Conservation (phyloP, 2,888 invertebrate genomes). For the Dorcus parallelipipedus region DNA sequence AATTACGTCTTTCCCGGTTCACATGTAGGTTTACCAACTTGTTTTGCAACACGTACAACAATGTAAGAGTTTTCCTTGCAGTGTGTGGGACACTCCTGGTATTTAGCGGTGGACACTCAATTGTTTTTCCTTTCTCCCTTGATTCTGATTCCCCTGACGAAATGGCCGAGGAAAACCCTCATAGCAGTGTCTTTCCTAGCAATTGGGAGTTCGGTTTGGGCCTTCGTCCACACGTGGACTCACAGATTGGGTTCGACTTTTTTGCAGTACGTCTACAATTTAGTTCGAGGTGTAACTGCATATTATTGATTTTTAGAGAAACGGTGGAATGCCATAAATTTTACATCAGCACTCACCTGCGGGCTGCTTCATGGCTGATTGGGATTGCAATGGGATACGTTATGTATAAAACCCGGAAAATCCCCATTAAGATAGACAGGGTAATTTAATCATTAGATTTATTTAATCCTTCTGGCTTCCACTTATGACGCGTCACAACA, state of each 20-base stretch:
- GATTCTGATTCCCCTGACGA: slow-evolving; percentile 21
- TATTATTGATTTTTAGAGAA: slow-evolving; percentile 4
- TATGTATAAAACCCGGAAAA: slow-evolving; percentile 5
- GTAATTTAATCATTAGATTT: not conserved
- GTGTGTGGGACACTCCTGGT: slow-evolving; percentile 58
- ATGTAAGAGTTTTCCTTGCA: slow-evolving; percentile 6
- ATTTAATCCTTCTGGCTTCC: not conserved
- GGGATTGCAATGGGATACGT: slow-evolving; percentile 24
- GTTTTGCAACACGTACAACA: too few relatives aligned
- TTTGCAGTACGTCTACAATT: slow-evolving; percentile 7
- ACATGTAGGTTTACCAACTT: too few relatives aligned
- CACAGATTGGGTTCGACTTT: slow-evolving; percentile 12
- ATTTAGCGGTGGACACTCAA: slow-evolving; percentile 58
- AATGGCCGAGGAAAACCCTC: slow-evolving; percentile 20
- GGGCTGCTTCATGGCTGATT: slow-evolving; percentile 22
- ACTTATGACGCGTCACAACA: too few relatives aligned
- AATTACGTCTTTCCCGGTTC: slow-evolving; percentile 34
- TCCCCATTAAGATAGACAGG: not conserved
- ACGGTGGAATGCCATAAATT: slow-evolving; percentile 7
- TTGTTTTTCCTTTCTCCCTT: slow-evolving; percentile 56
- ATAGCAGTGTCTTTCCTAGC: not conserved
- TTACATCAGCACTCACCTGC: slow-evolving; percentile 12
- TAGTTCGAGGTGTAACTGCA: not conserved
- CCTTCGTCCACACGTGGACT: slow-evolving; percentile 12
- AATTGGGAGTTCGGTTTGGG: not conserved